Evolutionary conservation across 2,888 invertebrate species (phyloP).

Genomic region (Kuschelorhynchus macadamiae): DNA sequence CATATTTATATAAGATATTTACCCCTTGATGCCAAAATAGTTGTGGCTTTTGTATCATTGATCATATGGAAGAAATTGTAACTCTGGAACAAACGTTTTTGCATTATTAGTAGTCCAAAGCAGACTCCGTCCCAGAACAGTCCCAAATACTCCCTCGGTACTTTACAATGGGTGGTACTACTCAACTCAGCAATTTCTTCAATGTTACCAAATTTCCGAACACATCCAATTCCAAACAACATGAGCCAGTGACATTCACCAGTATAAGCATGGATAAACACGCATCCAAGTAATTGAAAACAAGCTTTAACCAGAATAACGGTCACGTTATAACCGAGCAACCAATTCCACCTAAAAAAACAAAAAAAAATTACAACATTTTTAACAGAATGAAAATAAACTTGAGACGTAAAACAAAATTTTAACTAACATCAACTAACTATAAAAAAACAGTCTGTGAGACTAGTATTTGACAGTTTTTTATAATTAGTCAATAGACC

Average conservation of each 20-base stretch:
- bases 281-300: constrained; percentile 93
- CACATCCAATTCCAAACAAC: constrained; percentile 91
- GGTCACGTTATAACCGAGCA: constrained; percentile 90
- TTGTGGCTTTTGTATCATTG: constrained; percentile 95
- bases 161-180: constrained; percentile 71
- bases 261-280: constrained; percentile 75
- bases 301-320: constrained; percentile 91
- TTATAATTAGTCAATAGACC: no score
- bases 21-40: constrained; percentile 90
- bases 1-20: no score
- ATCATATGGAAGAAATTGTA: constrained; percentile 98
- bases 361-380: no score
- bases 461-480: no score
- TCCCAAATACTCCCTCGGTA: constrained; percentile 87
- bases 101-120: constrained; percentile 93
- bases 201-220: constrained; percentile 77
- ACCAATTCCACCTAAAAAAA: constrained; percentile 83
- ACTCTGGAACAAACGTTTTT: constrained; percentile 92
- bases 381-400: no score
- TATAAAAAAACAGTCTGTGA: no score
- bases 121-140: constrained; percentile 96
- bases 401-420: no score
- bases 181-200: constrained; percentile 49
- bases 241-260: constrained; percentile 82
- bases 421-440: no score